Evolutionary conservation across 2,113 vertebrate species (phyloP), one percentile per base, ranked within the genome.

Genomic region (Cebus imitator): DNA sequence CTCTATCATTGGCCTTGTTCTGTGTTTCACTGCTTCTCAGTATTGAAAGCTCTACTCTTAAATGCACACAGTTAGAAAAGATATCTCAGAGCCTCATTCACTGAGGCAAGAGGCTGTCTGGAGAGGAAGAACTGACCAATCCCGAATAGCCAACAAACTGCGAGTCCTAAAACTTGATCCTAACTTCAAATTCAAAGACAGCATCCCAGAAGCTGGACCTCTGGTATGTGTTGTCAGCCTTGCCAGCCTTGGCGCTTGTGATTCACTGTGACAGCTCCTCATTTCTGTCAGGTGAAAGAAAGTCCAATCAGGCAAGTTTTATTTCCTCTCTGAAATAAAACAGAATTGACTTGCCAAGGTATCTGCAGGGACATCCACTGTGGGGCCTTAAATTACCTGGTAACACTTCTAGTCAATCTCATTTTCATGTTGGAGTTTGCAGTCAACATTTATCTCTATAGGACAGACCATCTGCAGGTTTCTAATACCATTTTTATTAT

Each of bases 311-410:
- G 70, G 80, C 76, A 87, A 96, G 90, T 95, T 97, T 97, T 96
- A 98, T 97, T 94, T 96, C 70, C 68, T 95, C 70, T 55, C 80
- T 94, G 96, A 97, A 97, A 98, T 97, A 96, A 96, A 97, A 96
- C 9, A 86, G 97, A 97, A 98, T 76, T 88, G 94, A 96, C 89
- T 92, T 92, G 97, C 93, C 92, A 96, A 97, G 95, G 97, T 58
- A 84, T 94, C 95, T 94, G 84, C 32, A 21, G 93, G 55, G 94
- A 95, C 45, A 55, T 72, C 80, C 2, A 84, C 94, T 79, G 68
- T 48, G 90, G 79, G 75, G 86, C 83, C 84, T 96, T 87, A 86
- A 96, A 96, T 97, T 97, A 95, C 84, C 43, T 0, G 0, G 85
- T 1, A 18, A 90, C 10, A 90, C 90, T 96, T 96, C 84, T 82